Base-by-base conservation (phyloP, 1,140 invertebrate species). In the Asbolus verrucosus region DNA sequence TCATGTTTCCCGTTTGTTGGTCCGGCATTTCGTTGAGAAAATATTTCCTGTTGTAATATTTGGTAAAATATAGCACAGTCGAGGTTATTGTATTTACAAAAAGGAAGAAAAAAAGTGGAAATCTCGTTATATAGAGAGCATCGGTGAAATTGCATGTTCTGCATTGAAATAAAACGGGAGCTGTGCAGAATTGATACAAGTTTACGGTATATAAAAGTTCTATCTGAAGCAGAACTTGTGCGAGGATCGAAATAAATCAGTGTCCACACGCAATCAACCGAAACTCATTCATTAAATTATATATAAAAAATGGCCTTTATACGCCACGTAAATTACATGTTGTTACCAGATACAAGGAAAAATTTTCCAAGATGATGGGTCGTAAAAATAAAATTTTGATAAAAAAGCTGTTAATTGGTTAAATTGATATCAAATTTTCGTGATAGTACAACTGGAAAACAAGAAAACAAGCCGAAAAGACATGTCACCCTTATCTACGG, bases 121-220 rank as follows among this genome's bases (percentile, higher is more conserved):
- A 62, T 62, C 30, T 36, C 30, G 30, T 62, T 62, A 19, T 16
- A 62, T 16, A 21, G 36, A 33, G 16, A 62, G 36, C 14, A 36
- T 18, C 30, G 30, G 30, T 36, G 59, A 62, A 62, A 62, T 62
- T 62, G 31, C 21, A 62, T 18, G 16, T 62, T 60, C 33, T 33
- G 30, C 36, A 38, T 36, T 31, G 59, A 62, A 36, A 62, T 33
- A 62, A 62, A 62, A 33, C 30, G 30, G 59, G 30, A 62, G 18
- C 14, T 36, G 27, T 6, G 18, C 9, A 33, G 36, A 62, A 62
- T 62, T 62, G 59, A 62, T 62, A 62, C 59, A 62, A 36, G 30
- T 33, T 62, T 38, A 62, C 18, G 59, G 13, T 60, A 30, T 31
- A 60, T 30, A 15, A 21, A 38, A 46, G 41, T 46, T 18, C 41